Evolutionary conservation across 2,888 invertebrate genomes (phyloP).

Genomic region (Xylophagus ater): DNA sequence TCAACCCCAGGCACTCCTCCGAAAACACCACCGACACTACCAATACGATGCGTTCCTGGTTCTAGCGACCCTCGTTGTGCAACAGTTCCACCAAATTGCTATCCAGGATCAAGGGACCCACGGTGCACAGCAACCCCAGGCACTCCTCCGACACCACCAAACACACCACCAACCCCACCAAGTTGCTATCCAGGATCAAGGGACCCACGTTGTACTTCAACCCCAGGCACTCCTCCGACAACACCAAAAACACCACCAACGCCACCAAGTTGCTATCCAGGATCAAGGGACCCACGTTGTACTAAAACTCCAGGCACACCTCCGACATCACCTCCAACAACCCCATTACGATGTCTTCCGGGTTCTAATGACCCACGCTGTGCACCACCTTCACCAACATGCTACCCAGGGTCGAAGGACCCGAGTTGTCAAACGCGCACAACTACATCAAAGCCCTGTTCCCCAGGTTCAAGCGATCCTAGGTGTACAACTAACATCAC

Average conservation of each 20-base stretch:
- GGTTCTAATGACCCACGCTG: constrained; percentile 31
- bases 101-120: constrained; percentile 28
- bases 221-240: too few species aligned
- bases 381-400: constrained; percentile 18
- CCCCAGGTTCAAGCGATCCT: constrained; percentile 22
- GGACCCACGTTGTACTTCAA: constrained; percentile 28
- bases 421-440: constrained; percentile 27
- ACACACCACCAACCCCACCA: too few species aligned
- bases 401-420: constrained; percentile 28
- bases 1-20: constrained; percentile 20
- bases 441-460: too few species aligned
- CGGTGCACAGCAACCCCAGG: too few species aligned
- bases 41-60: constrained; percentile 28
- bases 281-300: too few species aligned
- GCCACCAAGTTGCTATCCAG: too few species aligned
- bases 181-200: constrained; percentile 27
- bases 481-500: constrained; percentile 25
- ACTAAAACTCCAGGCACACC: too few species aligned
- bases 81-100: constrained; percentile 22
- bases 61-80: constrained; percentile 25
- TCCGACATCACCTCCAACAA: constrained; percentile 20
- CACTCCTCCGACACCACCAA: too few species aligned
- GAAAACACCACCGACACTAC: constrained; percentile 5
- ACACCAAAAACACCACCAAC: too few species aligned
- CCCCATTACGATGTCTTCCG: constrained; percentile 27